phyloP scores from a whole-genome alignment of 2,888 invertebrate genomes.

The Metopia argyrocephala region DNA sequence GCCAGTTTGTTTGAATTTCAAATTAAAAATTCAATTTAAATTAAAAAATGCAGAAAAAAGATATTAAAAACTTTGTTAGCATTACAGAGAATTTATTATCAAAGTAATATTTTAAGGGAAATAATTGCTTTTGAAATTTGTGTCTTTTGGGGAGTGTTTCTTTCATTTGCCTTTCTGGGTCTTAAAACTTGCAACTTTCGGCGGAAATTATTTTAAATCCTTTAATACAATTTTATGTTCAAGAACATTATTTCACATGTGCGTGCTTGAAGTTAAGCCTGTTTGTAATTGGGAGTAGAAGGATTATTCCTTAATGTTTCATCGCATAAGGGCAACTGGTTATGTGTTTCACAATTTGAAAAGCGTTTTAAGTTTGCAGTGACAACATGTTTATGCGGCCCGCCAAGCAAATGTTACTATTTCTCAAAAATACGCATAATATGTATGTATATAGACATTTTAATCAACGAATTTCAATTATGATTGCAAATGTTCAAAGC shows the following conservation, averaged over 20 bases:
- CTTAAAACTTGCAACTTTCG: background rate
- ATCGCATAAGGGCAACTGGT: background rate
- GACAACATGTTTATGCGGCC: too few relatives aligned
- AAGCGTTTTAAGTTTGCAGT: too few relatives aligned
- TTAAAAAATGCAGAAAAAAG: background rate
- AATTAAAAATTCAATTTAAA: background rate
- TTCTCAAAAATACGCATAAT: too few relatives aligned
- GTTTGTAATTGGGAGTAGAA: conserved; percentile 30
- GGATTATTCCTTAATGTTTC: conserved; percentile 2
- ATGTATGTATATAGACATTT: too few relatives aligned
- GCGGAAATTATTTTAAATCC: conserved; percentile 34
- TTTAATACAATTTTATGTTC: conserved; percentile 36
- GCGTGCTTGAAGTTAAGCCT: conserved; percentile 17
- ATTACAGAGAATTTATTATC: conserved; percentile 35
- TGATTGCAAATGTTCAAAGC: too few relatives aligned
- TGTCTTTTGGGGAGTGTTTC: conserved; percentile 31
- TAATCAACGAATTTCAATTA: too few relatives aligned
- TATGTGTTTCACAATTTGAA: conserved; percentile 13
- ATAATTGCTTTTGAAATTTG: conserved; percentile 2
- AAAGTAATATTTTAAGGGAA: conserved; percentile 33
- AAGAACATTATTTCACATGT: conserved; percentile 9
- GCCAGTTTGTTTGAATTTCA: conserved; percentile 7
- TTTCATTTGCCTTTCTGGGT: background rate
- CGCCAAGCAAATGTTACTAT: too few relatives aligned
- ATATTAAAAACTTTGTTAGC: background rate